Evolutionary conservation across 2,888 invertebrate genomes (phyloP).

Genomic region (Eumacrocentrus americanus): DNA sequence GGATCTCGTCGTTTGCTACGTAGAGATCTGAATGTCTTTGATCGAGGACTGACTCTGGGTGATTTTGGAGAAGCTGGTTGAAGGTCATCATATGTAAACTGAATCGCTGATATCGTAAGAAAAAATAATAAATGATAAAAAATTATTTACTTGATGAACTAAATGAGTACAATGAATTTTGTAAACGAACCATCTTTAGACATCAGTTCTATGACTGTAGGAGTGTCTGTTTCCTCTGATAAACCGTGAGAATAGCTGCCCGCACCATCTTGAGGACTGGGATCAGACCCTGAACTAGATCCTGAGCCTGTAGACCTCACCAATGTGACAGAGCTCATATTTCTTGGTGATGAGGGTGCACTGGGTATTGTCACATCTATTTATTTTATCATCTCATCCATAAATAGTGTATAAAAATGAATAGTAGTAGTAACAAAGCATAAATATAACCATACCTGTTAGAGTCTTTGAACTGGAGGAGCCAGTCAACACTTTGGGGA

Average conservation of each 20-base stretch:
- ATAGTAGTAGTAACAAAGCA: not conserved
- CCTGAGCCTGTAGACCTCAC: slow-evolving; percentile 69
- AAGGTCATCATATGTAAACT: slow-evolving; percentile 48
- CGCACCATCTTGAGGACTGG: slow-evolving; percentile 50
- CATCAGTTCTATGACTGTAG: slow-evolving; percentile 38
- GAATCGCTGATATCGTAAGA: slow-evolving; percentile 35
- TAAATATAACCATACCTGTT: slow-evolving; percentile 65
- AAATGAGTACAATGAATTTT: no score
- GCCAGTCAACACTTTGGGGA: slow-evolving; percentile 75
- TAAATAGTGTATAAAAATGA: not conserved
- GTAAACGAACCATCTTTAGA: slow-evolving; percentile 45
- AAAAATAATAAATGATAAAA: not conserved
- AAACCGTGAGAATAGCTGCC: slow-evolving; percentile 41
- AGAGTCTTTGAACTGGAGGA: slow-evolving; percentile 81
- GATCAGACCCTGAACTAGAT: slow-evolving; percentile 54
- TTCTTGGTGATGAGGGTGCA: slow-evolving; percentile 75
- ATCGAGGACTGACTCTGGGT: slow-evolving; percentile 25
- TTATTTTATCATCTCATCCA: not conserved
- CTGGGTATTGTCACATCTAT: slow-evolving; percentile 59
- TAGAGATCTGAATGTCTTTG: slow-evolving; percentile 31
- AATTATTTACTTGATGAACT: no score
- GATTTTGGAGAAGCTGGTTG: slow-evolving; percentile 39
- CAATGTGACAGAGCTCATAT: slow-evolving; percentile 75
- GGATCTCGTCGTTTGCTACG: slow-evolving; percentile 33
- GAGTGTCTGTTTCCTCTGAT: slow-evolving; percentile 49